Evolutionary conservation across 2,888 invertebrate genomes (phyloP).

Genomic region (Lypha dubia): DNA sequence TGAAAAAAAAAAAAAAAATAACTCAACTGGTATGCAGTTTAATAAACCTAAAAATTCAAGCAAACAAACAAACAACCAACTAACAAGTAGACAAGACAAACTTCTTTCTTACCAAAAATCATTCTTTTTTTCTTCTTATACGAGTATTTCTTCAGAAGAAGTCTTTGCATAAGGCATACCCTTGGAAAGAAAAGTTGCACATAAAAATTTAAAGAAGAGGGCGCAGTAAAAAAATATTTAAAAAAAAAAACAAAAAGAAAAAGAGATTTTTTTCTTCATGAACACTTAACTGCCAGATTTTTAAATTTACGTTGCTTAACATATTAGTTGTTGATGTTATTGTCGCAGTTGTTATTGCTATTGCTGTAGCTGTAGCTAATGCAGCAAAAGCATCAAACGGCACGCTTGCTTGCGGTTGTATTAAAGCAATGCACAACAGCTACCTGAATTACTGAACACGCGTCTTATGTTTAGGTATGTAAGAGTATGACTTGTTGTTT

Average conservation of each 20-base stretch:
- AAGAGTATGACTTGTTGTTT: constrained; percentile 58
- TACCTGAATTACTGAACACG: constrained; percentile 83
- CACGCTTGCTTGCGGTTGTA: constrained; percentile 77
- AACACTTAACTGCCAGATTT: constrained; percentile 76
- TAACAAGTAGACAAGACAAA: constrained; percentile 46
- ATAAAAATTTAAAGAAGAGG: constrained; percentile 28
- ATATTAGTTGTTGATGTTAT: constrained; percentile 71
- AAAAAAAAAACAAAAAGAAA: constrained; percentile 16
- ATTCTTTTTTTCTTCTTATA: constrained; percentile 27
- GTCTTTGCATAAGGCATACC: constrained; percentile 59
- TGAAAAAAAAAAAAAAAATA: constrained; percentile 5
- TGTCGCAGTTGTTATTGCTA: constrained; percentile 43
- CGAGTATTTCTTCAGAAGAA: constrained; percentile 30
- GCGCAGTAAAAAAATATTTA: not conserved
- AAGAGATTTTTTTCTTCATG: constrained; percentile 62
- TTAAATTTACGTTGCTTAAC: constrained; percentile 78
- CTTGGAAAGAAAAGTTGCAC: constrained; percentile 46
- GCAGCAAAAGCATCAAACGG: constrained; percentile 69
- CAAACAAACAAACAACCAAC: constrained; percentile 12
- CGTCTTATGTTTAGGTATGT: constrained; percentile 79
- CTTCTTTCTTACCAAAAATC: constrained; percentile 50
- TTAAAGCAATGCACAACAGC: constrained; percentile 82
- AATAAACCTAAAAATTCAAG: constrained; percentile 63
- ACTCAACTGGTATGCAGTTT: constrained; percentile 67
- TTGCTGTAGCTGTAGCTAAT: constrained; percentile 38